These are phyloP conservation scores for Crocodylus rhombifer DNA, from an alignment of 2,797 vertebrate species.

Conservation along the genomic window DNA sequence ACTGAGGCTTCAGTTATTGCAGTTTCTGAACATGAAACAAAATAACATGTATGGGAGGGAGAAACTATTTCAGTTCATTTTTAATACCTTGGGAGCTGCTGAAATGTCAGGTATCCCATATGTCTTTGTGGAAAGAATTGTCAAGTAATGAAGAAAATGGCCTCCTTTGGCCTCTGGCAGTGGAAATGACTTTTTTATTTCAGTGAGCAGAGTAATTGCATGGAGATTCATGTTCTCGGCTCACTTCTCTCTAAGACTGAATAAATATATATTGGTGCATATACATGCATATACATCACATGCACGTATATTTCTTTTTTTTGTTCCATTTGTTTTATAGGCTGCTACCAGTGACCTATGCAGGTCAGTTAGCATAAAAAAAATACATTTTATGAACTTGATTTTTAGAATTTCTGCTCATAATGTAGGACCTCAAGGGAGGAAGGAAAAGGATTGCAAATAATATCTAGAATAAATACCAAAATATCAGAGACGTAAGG, in stretches of 20 bases:
- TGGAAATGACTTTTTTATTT: background rate
- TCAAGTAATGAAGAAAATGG: constrained; percentile 24
- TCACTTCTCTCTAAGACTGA: background rate
- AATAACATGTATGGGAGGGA: background rate
- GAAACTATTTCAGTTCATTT: constrained; percentile 7
- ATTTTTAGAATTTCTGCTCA: background rate
- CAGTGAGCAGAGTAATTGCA: background rate
- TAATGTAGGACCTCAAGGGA: background rate
- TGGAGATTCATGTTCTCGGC: background rate
- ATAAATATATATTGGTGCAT: background rate
- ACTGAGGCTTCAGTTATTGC: background rate
- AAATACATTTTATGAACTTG: background rate
- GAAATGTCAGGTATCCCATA: background rate
- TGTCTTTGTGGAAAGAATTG: background rate
- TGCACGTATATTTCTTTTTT: background rate
- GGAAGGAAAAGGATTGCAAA: background rate
- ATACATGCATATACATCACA: background rate
- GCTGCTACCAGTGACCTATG: background rate
- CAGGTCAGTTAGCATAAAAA: background rate
- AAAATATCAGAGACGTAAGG: too few relatives aligned
- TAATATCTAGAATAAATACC: background rate
- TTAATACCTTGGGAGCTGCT: constrained; percentile 12
- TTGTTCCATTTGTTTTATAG: background rate
- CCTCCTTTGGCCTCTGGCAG: constrained; percentile 11
- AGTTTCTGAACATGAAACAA: constrained; percentile 23